These are phyloP conservation scores for Pantherophis vulpinus DNA, from an alignment of 2,797 vertebrate genomes.

Conservation along the genomic window DNA sequence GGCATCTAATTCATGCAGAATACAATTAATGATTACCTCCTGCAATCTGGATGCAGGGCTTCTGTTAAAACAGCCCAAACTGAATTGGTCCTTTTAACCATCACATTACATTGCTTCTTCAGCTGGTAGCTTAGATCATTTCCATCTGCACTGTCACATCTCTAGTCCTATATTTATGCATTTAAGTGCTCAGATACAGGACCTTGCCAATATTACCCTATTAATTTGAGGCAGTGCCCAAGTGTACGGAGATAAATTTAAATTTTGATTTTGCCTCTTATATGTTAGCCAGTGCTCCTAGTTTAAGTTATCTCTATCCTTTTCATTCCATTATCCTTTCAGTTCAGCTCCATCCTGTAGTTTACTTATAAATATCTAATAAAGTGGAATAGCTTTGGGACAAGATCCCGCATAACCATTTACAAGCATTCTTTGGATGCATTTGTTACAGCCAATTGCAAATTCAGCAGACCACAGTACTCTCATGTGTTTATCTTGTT, in stretches of 20 bases:
- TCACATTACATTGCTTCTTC: background rate
- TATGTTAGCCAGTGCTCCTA: background rate
- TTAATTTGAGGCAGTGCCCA: background rate
- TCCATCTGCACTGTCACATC: background rate
- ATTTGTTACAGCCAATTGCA: background rate
- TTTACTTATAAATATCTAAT: background rate
- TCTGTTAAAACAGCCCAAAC: background rate
- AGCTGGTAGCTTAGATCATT: background rate
- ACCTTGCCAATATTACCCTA: background rate
- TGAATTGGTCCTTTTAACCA: background rate
- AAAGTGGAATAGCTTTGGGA: background rate
- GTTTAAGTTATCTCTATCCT: background rate
- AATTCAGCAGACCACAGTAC: background rate
- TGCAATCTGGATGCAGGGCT: background rate
- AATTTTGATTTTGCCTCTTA: background rate
- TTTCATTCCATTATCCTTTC: background rate
- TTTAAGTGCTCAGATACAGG: background rate
- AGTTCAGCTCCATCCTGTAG: background rate
- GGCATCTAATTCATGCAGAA: background rate
- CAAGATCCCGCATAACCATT: background rate
- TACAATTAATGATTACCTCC: background rate
- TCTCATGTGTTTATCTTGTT: background rate
- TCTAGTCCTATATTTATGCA: background rate
- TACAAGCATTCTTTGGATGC: background rate
- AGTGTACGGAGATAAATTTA: background rate